Conservation (phyloP, 2,797 vertebrate species). For the Esox lucius region DNA sequence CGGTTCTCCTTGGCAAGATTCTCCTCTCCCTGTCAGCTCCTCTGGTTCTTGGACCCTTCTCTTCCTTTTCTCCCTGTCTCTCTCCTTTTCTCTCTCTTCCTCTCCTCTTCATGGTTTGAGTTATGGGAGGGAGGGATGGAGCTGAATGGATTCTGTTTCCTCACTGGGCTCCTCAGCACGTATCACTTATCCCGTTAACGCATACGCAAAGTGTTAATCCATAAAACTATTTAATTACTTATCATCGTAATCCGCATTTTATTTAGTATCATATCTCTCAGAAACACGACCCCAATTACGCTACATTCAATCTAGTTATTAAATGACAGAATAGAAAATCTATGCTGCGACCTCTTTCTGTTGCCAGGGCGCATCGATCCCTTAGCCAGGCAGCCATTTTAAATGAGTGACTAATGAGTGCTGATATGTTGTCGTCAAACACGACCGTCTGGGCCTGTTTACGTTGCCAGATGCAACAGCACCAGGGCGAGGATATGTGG, state of each 20-base stretch:
- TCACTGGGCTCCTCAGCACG: background rate
- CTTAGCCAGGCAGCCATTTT: background rate
- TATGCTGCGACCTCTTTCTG: background rate
- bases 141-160: background rate
- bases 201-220: slow-evolving; percentile 2
- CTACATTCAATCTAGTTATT: slow-evolving; percentile 3
- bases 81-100: background rate
- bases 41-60: background rate
- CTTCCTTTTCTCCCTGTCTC: background rate
- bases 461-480: background rate
- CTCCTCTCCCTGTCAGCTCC: slow-evolving; percentile 1
- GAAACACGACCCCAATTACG: background rate
- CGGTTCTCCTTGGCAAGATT: slow-evolving; percentile 3
- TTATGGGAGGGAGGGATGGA: background rate
- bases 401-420: background rate
- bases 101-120: background rate
- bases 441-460: background rate
- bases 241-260: slow-evolving; percentile 8
- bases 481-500: background rate
- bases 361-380: slow-evolving; percentile 1
- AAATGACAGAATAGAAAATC: slow-evolving; percentile 5
- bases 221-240: background rate
- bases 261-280: background rate
- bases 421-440: background rate
- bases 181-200: background rate